Evolutionary conservation across 2,797 vertebrate genomes (phyloP).

Genomic region (Gymnopithys bicolor): DNA sequence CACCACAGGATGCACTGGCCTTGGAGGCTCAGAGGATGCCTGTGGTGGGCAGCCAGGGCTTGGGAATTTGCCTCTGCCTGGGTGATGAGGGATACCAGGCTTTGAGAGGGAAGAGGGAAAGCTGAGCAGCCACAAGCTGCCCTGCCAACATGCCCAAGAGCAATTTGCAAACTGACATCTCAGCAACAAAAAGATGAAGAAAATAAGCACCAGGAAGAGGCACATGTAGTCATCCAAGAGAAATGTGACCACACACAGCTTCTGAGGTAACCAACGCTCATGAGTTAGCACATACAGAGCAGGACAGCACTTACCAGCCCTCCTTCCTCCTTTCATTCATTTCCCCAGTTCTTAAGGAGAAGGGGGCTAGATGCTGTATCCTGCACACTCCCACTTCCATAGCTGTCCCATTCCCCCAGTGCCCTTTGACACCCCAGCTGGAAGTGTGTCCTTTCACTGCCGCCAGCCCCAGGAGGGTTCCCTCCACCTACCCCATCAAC

Average conservation of each 20-base stretch:
- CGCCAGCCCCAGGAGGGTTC: background rate
- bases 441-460: background rate
- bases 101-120: background rate
- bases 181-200: background rate
- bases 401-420: background rate
- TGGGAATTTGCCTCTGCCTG: background rate
- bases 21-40: background rate
- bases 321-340: background rate
- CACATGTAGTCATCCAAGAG: rapidly evolving
- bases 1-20: background rate
- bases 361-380: background rate
- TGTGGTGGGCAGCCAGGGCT: slow-evolving; percentile 16
- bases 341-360: background rate
- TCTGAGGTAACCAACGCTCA: background rate
- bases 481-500: background rate
- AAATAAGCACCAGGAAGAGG: background rate
- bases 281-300: background rate
- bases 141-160: background rate
- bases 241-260: background rate
- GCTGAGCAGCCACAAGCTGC: background rate
- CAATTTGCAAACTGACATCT: background rate
- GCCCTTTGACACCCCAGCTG: background rate
- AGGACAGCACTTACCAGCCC: background rate
- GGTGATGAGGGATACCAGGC: background rate
- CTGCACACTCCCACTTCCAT: background rate